Evolutionary conservation across 2,797 vertebrate genomes (phyloP).

Genomic region (Lemur catta): DNA sequence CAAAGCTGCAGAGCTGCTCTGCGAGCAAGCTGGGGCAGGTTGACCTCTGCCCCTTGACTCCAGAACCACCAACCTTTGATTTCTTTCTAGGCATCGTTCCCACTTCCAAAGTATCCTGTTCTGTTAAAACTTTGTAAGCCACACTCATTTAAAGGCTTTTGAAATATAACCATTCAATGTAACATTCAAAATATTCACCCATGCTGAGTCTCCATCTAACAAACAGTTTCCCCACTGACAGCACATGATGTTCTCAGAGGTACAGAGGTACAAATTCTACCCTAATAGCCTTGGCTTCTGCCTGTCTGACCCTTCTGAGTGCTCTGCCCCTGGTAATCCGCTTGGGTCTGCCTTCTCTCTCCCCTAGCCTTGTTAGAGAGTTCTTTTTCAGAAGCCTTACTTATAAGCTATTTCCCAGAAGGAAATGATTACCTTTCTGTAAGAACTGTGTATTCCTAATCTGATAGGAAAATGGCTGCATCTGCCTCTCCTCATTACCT

Average conservation of each 20-base stretch:
- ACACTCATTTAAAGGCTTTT: neutral
- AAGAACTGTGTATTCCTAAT: neutral
- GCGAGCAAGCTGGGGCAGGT: neutral
- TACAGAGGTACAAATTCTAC: neutral
- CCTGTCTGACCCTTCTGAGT: neutral
- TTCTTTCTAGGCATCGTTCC: neutral
- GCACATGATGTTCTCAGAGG: neutral
- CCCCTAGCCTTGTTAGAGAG: neutral
- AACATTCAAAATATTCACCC: neutral
- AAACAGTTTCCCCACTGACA: neutral
- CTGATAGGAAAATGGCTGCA: neutral
- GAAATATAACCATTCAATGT: neutral
- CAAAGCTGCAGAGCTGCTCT: neutral
- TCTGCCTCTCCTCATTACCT: neutral
- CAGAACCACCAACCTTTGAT: neutral
- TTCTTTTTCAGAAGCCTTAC: neutral
- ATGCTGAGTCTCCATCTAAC: neutral
- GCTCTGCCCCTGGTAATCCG: neutral
- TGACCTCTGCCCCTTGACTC: neutral
- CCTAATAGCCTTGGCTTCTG: neutral
- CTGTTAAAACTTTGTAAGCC: constrained; percentile 5
- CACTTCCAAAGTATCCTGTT: neutral
- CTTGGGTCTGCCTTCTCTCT: neutral
- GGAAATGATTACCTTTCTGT: neutral
- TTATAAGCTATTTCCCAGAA: neutral